Evolutionary conservation across 2,797 vertebrate species (phyloP).

Genomic region (Melanotaenia nigrans): DNA sequence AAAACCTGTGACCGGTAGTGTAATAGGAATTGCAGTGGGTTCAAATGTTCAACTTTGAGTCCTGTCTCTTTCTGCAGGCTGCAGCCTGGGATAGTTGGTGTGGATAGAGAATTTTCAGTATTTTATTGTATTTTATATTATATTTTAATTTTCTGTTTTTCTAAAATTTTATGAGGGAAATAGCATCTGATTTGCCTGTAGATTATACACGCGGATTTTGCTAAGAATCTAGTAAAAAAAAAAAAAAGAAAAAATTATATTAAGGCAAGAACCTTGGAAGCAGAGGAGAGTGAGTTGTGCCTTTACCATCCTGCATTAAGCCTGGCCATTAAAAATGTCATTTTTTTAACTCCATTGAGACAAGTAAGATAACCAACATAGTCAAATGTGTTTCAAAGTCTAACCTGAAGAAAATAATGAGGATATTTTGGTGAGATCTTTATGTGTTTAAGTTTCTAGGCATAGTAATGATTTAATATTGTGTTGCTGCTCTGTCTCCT

Average conservation of each 20-base stretch:
- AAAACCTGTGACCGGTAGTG: no score
- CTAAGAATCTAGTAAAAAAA: not conserved
- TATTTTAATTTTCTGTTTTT: no score
- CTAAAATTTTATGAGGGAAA: not conserved
- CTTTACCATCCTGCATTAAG: no score
- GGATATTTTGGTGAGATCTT: not conserved
- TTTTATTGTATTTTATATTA: no score
- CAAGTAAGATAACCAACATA: not conserved
- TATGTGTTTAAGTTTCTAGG: not conserved
- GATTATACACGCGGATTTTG: not conserved
- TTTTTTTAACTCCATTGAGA: no score
- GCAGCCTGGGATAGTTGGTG: no score
- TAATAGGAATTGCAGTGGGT: no score
- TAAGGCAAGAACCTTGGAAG: not conserved
- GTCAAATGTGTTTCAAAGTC: not conserved
- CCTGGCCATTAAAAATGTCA: no score
- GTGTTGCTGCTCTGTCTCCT: slow-evolving; percentile 8
- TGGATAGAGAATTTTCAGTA: no score
- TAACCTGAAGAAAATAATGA: not conserved
- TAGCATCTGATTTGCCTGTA: not conserved
- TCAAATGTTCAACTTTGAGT: no score
- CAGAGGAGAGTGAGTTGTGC: no score
- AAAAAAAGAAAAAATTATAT: not conserved
- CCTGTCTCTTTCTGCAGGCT: no score
- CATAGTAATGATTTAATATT: not conserved